phyloP scores from a whole-genome alignment of 2,797 vertebrate genomes.

The Rhinichthys osculus region DNA sequence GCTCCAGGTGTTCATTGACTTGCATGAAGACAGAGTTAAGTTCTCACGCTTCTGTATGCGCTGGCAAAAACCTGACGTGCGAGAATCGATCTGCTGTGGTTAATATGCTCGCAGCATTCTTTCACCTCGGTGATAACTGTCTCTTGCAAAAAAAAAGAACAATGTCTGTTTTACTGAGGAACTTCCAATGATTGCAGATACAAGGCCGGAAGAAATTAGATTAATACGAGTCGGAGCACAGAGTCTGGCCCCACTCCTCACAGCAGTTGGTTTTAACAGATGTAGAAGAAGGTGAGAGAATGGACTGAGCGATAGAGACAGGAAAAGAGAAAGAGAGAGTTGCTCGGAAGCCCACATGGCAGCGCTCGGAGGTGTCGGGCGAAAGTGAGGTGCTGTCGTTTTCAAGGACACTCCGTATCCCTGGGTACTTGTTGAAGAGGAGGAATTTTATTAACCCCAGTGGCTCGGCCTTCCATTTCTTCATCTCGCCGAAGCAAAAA shows the following conservation, averaged over 20 bases:
- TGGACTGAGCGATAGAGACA: background rate
- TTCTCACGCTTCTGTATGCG: constrained; percentile 76
- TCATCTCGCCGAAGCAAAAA: constrained; percentile 77
- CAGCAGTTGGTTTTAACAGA: constrained; percentile 12
- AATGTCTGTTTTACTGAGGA: constrained; percentile 35
- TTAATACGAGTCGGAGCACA: background rate
- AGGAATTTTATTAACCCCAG: constrained; percentile 88
- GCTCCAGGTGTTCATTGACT: constrained; percentile 85
- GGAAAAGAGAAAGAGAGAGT: constrained; percentile 54
- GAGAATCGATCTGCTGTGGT: constrained; percentile 73
- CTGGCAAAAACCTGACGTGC: constrained; percentile 68
- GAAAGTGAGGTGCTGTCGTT: constrained; percentile 77
- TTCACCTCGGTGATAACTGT: constrained; percentile 71
- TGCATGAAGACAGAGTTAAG: constrained; percentile 80
- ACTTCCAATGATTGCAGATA: constrained; percentile 28
- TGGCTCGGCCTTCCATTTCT: constrained; percentile 81
- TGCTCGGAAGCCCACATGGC: constrained; percentile 66
- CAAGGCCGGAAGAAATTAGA: background rate
- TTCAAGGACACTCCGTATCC: constrained; percentile 84
- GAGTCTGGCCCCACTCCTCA: background rate
- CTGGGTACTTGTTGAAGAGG: constrained; percentile 87
- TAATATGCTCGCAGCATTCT: constrained; percentile 64
- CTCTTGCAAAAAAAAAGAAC: constrained; percentile 60
- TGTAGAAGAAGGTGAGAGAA: constrained; percentile 25
- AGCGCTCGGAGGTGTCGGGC: constrained; percentile 71